Evolutionary conservation across 2,888 invertebrate species (phyloP), one percentile per base, ranked within the genome.

Genomic region (Hymenopus coronatus): DNA sequence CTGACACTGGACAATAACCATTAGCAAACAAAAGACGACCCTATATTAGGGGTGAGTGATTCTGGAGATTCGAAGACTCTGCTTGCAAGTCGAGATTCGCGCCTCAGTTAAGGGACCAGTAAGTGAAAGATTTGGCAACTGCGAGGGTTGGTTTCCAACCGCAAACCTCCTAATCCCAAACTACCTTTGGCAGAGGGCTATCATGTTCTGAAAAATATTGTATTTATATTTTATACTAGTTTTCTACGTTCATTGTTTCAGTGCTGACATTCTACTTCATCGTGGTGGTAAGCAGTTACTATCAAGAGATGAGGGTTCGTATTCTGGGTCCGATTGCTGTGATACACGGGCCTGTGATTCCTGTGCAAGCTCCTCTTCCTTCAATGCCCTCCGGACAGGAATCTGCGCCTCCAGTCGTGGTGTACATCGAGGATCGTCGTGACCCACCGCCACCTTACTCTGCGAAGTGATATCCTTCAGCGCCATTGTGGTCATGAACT

Each of bases 231-330:
- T 30, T 33, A 33, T 6, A 7, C 30, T 30, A 30, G 4, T 30
- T 3, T 30, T 33, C 7, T 33, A 8, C 33, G 4, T 15, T 54
- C 15, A 70, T 4, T 70, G 54, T 87, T n/a, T 9, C 82, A 87
- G 87, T 87, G 33, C 9, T 87, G 30, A 82, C 82, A 1, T 14
- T 87, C 82, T 87, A 87, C 70, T 87, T 87, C 27, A 25, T 87
- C 33, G 82, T 87, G 28, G 87, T 87, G 46, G 87, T 87, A 33
- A 87, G 82, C 28, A 87, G 87, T 82, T 82, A 82, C 30, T 40
- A 87, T 40, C 81, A 40, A 6, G 54, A 87, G n/a, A 30, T 82
- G n/a, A 87, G 33, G 27, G 87, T 6, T 70, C 54, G 54, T 70
- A 70, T 70, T 3, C 25, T 70, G 54, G 54, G 54, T 70, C 54